Percentiles rank a stretch among this genome's conserved stretches.
Evolutionary conservation across 1,140 invertebrate genomes (phyloP).

Genomic region (Papilio dardanus): DNA sequence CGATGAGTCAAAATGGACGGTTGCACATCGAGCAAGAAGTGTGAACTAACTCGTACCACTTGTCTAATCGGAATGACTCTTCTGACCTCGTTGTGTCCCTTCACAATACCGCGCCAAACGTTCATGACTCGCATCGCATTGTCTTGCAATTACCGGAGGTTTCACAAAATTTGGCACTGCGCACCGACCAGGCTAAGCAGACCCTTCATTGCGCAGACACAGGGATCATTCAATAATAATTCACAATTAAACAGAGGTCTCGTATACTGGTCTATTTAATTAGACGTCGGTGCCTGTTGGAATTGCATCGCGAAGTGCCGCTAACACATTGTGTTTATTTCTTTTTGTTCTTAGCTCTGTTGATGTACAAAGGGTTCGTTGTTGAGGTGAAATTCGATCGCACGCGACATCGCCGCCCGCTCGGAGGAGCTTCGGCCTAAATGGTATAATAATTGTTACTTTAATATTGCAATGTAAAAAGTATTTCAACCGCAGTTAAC

Average conservation of each 20-base stretch:
- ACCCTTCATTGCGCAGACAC: slow-evolving; percentile 44
- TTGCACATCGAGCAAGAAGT: slow-evolving; percentile 13
- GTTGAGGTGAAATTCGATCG: slow-evolving; percentile 68
- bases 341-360: slow-evolving; percentile 58
- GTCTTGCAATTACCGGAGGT: slow-evolving; percentile 73
- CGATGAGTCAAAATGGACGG: background rate
- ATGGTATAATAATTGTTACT: background rate
- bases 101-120: slow-evolving; percentile 62
- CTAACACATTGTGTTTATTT: slow-evolving; percentile 63
- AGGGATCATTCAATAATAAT: slow-evolving; percentile 30
- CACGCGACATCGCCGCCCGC: slow-evolving; percentile 70
- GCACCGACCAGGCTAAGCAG: slow-evolving; percentile 46
- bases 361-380: slow-evolving; percentile 61
- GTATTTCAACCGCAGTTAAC: no score
- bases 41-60: slow-evolving; percentile 27
- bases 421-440: slow-evolving; percentile 45
- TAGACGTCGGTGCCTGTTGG: slow-evolving; percentile 54
- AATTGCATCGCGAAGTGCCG: slow-evolving; percentile 70
- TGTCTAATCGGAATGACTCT: slow-evolving; percentile 33
- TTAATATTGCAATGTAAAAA: no score
- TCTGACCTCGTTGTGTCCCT: slow-evolving; percentile 63
- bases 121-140: slow-evolving; percentile 68
- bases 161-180: slow-evolving; percentile 75
- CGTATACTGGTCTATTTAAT: slow-evolving; percentile 56
- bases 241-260: slow-evolving; percentile 53